These are phyloP conservation scores for Bradypodion pumilum DNA, from an alignment of 2,797 vertebrate species.

Conservation along the genomic window DNA sequence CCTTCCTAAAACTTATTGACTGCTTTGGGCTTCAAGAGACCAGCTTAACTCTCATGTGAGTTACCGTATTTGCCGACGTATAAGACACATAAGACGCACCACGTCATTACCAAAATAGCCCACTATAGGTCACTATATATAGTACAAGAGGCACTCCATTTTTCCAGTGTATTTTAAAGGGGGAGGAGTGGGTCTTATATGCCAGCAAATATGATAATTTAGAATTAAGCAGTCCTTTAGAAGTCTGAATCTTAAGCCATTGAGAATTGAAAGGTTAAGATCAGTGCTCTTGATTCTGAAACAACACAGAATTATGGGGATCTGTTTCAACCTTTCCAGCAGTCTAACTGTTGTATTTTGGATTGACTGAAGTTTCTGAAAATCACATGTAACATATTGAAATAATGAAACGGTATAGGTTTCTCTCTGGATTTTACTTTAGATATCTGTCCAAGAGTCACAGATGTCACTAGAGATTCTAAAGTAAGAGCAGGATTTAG, in stretches of 20 bases:
- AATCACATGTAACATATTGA: not conserved
- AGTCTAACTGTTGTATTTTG: not conserved
- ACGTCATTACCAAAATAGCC: no score
- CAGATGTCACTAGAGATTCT: not conserved
- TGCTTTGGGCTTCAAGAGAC: not conserved
- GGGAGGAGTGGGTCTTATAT: no score
- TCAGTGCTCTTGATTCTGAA: not conserved
- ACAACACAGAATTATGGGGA: not conserved
- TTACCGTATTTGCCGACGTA: no score
- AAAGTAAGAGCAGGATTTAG: not conserved
- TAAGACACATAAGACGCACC: no score
- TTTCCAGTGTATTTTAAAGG: no score
- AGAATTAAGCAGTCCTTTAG: not conserved
- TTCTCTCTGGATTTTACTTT: not conserved
- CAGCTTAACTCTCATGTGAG: not conserved
- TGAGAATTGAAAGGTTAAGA: not conserved
- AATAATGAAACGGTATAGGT: not conserved
- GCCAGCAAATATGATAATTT: no score
- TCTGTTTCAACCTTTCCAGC: not conserved
- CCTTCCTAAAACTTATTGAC: not conserved
- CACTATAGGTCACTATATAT: no score
- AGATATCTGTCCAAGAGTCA: not conserved
- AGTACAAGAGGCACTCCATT: no score
- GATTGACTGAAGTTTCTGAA: not conserved
- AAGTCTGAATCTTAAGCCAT: not conserved